Evolutionary conservation across 1,140 invertebrate genomes (phyloP).

Genomic region (Bombus soroeensis): DNA sequence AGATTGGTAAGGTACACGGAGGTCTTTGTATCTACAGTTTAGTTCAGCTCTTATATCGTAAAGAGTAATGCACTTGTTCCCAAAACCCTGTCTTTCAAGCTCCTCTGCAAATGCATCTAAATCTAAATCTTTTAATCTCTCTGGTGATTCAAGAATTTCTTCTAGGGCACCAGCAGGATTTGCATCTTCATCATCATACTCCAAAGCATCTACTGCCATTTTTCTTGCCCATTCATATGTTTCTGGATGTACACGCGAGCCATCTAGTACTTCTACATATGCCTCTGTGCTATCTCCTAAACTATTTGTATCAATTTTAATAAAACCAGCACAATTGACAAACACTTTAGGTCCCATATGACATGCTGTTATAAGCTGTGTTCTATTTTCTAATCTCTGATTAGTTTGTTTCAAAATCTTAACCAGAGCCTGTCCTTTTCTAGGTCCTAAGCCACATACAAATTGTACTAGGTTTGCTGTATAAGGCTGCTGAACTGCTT

Average conservation of each 20-base stretch:
- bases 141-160: constrained; percentile 98
- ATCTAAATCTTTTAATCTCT: constrained; percentile 97
- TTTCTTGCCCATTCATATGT: constrained; percentile 99
- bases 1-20: constrained; percentile 90
- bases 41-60: constrained; percentile 99
- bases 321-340: constrained; percentile 99
- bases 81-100: constrained; percentile 96
- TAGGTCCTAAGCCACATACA: constrained; percentile 97
- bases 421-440: constrained; percentile 95
- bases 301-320: constrained; percentile 98
- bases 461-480: constrained; percentile 97
- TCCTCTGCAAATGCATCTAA: constrained; percentile 99
- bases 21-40: constrained; percentile 97
- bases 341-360: constrained; percentile 99
- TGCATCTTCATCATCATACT: constrained; percentile 97
- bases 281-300: constrained; percentile 97
- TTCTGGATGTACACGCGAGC: constrained; percentile 98
- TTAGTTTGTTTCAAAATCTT: constrained; percentile 97
- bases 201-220: constrained; percentile 99
- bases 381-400: constrained; percentile 96
- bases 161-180: constrained; percentile 98
- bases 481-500: constrained; percentile 94
- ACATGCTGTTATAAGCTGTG: constrained; percentile 96
- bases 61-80: constrained; percentile 98
- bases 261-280: constrained; percentile 98